Conservation (phyloP, 2,888 invertebrate genomes). For the Agonopterix alstromeriana region DNA sequence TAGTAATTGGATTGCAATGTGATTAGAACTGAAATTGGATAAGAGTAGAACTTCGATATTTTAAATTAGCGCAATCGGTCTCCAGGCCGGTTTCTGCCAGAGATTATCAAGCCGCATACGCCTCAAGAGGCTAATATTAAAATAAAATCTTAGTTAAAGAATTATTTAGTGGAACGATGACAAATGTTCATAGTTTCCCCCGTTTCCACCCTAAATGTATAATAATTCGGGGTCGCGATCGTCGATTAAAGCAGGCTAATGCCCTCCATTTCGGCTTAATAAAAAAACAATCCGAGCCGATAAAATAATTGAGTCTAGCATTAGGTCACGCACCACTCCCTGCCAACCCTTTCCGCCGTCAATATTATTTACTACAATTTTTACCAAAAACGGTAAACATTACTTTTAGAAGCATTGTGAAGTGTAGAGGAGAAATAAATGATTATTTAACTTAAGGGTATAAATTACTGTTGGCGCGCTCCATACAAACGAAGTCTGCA, state of each 20-base stretch:
- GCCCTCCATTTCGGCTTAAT: conserved; percentile 20
- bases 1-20: no score
- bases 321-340: conserved; percentile 28
- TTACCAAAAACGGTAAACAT: neutral
- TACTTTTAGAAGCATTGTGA: neutral
- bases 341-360: conserved; percentile 7
- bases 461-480: no score
- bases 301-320: conserved; percentile 26
- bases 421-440: no score
- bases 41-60: no score
- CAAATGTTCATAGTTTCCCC: conserved; percentile 4
- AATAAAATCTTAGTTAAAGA: conserved; percentile 4
- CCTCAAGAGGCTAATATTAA: neutral
- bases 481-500: no score
- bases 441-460: no score
- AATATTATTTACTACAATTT: no score
- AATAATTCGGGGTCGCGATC: conserved; percentile 9
- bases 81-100: no score
- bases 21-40: no score
- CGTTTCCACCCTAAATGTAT: conserved; percentile 6
- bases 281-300: conserved; percentile 22
- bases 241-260: conserved; percentile 17
- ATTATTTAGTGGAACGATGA: conserved; percentile 7
- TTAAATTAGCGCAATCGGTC: no score
- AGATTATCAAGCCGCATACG: neutral